These are phyloP conservation scores for Stigmatopora argus DNA, from an alignment of 2,113 vertebrate genomes.

Conservation along the genomic window DNA sequence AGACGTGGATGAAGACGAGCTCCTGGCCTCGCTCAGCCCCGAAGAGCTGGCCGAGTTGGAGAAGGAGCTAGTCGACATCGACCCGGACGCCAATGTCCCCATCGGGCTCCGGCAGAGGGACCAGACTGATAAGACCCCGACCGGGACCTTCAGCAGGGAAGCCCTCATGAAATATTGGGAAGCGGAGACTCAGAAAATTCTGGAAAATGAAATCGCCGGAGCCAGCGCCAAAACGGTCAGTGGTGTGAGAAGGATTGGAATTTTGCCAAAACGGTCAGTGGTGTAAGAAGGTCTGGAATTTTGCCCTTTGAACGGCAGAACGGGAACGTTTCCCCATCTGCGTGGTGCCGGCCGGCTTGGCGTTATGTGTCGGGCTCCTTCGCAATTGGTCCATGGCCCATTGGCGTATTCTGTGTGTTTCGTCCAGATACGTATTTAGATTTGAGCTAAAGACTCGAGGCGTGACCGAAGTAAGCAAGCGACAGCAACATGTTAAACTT, in stretches of 20 bases:
- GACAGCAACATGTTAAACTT: background rate
- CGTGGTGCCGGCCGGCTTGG: no score
- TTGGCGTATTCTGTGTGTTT: no score
- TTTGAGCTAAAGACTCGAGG: no score
- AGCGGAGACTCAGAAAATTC: constrained; percentile 84
- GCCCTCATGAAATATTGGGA: constrained; percentile 95
- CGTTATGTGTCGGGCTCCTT: no score
- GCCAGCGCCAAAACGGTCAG: constrained; percentile 64
- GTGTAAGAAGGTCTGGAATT: background rate
- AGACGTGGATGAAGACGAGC: constrained; percentile 95
- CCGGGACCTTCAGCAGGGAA: constrained; percentile 90
- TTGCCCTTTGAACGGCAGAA: no score
- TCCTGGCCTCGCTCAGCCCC: constrained; percentile 85
- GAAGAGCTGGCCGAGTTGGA: constrained; percentile 94
- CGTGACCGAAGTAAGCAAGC: no score
- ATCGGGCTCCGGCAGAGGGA: constrained; percentile 91
- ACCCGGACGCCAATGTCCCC: constrained; percentile 83
- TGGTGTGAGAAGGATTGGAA: background rate
- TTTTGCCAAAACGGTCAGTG: constrained; percentile 61
- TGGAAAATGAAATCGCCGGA: constrained; percentile 81
- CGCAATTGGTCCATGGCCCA: no score
- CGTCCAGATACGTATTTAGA: no score
- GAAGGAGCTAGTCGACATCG: constrained; percentile 87
- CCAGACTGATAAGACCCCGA: constrained; percentile 91
- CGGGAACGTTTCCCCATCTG: no score